Evolutionary conservation across 2,113 vertebrate genomes (phyloP), one percentile per base, ranked within the genome.

Genomic region (Prunella fulvescens): DNA sequence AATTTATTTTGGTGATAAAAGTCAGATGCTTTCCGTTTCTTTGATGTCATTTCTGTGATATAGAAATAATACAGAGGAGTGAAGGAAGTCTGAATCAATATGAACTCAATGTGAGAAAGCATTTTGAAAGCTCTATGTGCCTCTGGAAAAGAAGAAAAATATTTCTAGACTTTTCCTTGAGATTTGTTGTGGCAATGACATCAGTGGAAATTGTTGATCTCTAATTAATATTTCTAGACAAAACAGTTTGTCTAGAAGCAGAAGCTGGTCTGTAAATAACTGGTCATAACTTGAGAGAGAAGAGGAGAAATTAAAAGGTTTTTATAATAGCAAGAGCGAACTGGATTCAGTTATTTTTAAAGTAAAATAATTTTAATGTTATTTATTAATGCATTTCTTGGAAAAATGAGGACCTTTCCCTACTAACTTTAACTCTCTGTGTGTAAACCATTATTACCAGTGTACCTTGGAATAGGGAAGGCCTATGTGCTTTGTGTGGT

Each of bases 1-100:
- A 93, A 65, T 95, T 93, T 93, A 86, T 93, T 95, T 91, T 83
- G 64, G 64, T 86, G 39, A 60, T 95, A 81, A 77, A 95, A 92
- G 67, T 88, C 82, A 92, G 57, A 62, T 2, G 4, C 51, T 70
- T 85, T 86, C 9, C 1, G 8, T 74, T 90, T 74, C 76, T 86
- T 92, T 90, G 51, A 78, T 95, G 65, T 74, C 1, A 57, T 80
- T 90, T 94, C 57, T 90, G 51, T 92, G 79, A 77, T 80, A 93
- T 80, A 80, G 64, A 90, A 79, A 81, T 88, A 29, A 78, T 60
- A 45, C 13, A 40, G 48, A 60, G 45, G 40, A 69, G 60, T 67
- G 65, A 91, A 71, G 44, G 65, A 64, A 78, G 9, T 64, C 12
- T 66, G 51, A 88, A 56, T 93, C 82, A 39, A 33, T 91, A 73